These are phyloP conservation scores for Melanerpes aurifrons DNA, from an alignment of 2,113 vertebrate species.

Conservation along the genomic window DNA sequence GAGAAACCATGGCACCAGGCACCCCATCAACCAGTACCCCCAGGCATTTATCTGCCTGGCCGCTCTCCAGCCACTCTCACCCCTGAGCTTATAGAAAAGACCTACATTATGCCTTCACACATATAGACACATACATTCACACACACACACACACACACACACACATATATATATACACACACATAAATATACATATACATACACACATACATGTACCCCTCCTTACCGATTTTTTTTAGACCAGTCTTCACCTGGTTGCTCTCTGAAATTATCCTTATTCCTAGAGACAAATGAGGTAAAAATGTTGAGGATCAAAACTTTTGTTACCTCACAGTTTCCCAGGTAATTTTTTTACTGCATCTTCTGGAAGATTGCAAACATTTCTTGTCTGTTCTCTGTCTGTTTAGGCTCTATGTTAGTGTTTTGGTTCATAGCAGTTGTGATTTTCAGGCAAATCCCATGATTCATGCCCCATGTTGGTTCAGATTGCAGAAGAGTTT, in stretches of 20 bases:
- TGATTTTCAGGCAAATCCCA: background rate
- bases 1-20: too few relatives aligned
- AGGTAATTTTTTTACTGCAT: background rate
- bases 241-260: background rate
- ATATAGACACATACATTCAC: accelerated
- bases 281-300: background rate
- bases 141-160: background rate
- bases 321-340: background rate
- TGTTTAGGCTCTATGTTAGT: background rate
- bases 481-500: background rate
- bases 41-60: too few relatives aligned
- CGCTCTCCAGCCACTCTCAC: too few relatives aligned
- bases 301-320: background rate
- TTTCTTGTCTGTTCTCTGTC: background rate
- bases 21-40: too few relatives aligned
- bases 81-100: background rate
- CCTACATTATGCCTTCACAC: background rate
- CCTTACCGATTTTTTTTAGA: background rate
- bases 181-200: too few relatives aligned
- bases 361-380: background rate
- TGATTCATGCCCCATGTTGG: background rate
- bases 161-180: too few relatives aligned
- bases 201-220: too few relatives aligned
- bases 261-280: background rate
- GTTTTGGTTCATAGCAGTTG: background rate